Evolutionary conservation across 2,888 invertebrate genomes (phyloP), one percentile per base, ranked within the genome.

Genomic region (Eristalis pertinax): DNA sequence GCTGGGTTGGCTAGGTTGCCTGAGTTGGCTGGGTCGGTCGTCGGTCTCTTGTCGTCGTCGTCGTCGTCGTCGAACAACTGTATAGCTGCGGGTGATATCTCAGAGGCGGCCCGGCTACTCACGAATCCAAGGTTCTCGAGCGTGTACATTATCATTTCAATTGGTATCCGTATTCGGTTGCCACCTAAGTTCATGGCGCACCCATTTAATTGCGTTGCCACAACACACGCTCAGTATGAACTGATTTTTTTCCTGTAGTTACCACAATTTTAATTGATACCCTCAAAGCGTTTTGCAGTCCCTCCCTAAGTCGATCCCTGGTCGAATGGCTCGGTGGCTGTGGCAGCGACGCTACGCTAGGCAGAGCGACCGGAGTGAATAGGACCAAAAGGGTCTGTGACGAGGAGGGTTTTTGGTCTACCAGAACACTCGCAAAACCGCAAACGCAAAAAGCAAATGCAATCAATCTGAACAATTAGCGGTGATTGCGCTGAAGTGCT

Each of bases 131-230:
- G 87, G 87, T 87, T 87, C 69, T 32, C 41, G 35, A 24, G 78
- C 35, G 65, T 63, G 64, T 73, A 73, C 73, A 84, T 84, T 83
- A 84, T 87, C 76, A 84, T 87, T 83, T 64, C 79, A 87, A 84
- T 84, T 87, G 87, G 87, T 80, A 84, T 87, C 87, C 87, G 87
- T 84, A 87, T 87, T 87, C 87, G 79, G 79, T 83, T 87, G 79
- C 84, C 87, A 79, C 67, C 79, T 87, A 84, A 84, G 84, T 84
- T 87, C 84, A 87, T 72, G 87, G 87, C 87, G 84, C 87, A 87
- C 87, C 87, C 79, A 87, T 80, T 83, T 80, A 76, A 87, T 87
- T 87, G 84, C 72, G 75, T 68, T 63, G 41, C 64, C 65, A 35
- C 13, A 13, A 11, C 8, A 38, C 35, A 35, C 35, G 77, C 60